Percentiles rank a stretch among this genome's conserved stretches.
phyloP scores from a whole-genome alignment of 2,797 vertebrate species.

The Arnoldichthys spilopterus region DNA sequence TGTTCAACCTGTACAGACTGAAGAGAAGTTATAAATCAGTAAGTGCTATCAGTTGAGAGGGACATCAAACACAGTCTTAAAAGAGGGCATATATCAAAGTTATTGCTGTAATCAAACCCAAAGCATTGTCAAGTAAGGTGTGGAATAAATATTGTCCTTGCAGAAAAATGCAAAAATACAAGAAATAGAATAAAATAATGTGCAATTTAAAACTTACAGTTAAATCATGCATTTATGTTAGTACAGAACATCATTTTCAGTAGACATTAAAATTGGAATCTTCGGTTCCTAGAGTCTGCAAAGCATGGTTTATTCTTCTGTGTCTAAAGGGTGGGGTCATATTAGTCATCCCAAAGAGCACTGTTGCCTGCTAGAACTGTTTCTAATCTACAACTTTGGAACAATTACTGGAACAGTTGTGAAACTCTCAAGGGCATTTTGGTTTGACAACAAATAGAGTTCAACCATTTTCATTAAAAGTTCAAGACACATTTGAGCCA shows the following conservation, averaged over 20 bases:
- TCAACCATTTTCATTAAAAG: not conserved
- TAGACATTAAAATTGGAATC: not conserved
- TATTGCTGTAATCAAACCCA: not conserved
- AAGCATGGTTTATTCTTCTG: not conserved
- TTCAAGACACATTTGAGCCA: not conserved
- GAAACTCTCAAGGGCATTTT: not conserved
- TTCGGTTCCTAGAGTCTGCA: not conserved
- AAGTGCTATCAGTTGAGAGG: not conserved
- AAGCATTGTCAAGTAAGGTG: not conserved
- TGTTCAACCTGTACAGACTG: not conserved
- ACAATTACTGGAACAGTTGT: not conserved
- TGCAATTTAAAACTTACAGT: not conserved
- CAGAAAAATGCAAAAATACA: too few species aligned
- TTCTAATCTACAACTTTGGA: not conserved
- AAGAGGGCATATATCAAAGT: not conserved
- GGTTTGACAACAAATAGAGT: not conserved
- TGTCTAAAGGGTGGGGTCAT: not conserved
- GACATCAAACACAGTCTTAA: not conserved
- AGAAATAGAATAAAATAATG: not conserved
- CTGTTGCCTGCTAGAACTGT: not conserved
- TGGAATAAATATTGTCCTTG: not conserved
- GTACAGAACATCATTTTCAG: not conserved
- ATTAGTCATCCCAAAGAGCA: not conserved
- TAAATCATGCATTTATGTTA: not conserved
- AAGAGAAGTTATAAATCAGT: conserved; percentile 28